Evolutionary conservation across 2,113 vertebrate species (phyloP).

Genomic region (Chascanopsetta lugubris): DNA sequence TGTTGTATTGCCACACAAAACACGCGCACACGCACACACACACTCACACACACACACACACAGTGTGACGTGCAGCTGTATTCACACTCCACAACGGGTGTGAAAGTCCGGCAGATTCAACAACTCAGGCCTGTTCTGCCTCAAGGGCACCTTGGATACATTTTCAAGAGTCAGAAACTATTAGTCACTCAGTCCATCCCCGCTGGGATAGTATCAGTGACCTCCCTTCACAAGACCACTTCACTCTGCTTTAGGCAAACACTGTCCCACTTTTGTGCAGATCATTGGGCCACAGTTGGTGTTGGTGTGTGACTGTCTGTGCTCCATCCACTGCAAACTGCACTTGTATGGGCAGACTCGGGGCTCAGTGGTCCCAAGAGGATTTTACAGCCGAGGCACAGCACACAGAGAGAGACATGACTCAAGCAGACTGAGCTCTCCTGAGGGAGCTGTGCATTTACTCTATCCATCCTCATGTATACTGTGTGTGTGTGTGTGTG

Average conservation of each 20-base stretch:
- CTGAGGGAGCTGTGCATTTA: constrained; percentile 3
- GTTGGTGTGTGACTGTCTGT: constrained; percentile 19
- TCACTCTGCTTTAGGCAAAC: constrained; percentile 56
- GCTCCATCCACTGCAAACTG: constrained; percentile 7
- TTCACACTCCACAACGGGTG: constrained; percentile 25
- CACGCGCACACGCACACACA: no score
- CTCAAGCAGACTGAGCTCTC: constrained; percentile 16
- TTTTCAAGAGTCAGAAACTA: constrained; percentile 23
- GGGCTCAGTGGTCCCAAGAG: constrained; percentile 41
- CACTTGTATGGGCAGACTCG: constrained; percentile 26
- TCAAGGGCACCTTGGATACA: constrained; percentile 50
- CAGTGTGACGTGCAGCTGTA: not conserved
- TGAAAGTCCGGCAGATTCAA: constrained; percentile 25
- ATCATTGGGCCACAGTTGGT: constrained; percentile 19
- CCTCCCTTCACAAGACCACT: constrained; percentile 47
- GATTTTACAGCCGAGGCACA: constrained; percentile 13
- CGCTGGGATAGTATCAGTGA: constrained; percentile 44
- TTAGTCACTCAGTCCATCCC: constrained; percentile 22
- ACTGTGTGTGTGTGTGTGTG: not conserved
- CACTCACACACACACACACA: no score
- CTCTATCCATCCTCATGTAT: not conserved
- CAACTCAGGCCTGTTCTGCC: constrained; percentile 14
- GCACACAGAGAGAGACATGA: not conserved
- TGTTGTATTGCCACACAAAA: constrained; percentile 11
- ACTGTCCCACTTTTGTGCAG: constrained; percentile 51